A percentile compares a stretch with the other conserved stretches of the same genome.
Evolutionary conservation across 2,797 vertebrate genomes (phyloP).

Genomic region (Cossypha caffra): DNA sequence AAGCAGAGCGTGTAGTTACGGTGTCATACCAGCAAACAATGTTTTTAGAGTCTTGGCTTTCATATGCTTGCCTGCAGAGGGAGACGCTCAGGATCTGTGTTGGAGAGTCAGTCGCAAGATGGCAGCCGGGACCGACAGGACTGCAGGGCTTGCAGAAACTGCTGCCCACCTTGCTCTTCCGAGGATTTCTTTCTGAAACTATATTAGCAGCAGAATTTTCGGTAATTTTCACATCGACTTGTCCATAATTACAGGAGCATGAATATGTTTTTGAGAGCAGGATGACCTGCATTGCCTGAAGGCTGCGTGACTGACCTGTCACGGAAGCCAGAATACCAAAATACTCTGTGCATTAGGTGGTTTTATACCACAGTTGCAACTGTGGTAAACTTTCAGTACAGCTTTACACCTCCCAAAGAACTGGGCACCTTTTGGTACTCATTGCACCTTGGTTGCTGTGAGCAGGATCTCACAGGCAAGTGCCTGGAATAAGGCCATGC

Average conservation of each 20-base stretch:
- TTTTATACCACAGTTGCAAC: background rate
- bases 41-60: background rate
- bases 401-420: background rate
- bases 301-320: background rate
- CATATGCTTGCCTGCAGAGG: fast-evolving
- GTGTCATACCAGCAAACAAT: fast-evolving
- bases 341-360: background rate
- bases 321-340: fast-evolving
- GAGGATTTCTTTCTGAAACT: fast-evolving
- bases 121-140: background rate
- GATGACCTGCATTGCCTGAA: background rate
- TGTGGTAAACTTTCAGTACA: background rate
- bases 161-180: background rate
- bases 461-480: background rate
- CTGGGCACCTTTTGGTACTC: fast-evolving
- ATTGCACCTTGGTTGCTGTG: fast-evolving
- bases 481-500: background rate
- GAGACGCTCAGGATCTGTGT: fast-evolving
- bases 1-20: fast-evolving
- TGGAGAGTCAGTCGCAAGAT: fast-evolving
- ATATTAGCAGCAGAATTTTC: too few relatives aligned
- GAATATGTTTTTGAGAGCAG: background rate
- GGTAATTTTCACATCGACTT: background rate
- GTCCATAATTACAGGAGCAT: background rate
- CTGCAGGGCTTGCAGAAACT: fast-evolving